Conservation (phyloP, 2,113 vertebrate genomes). For the Laticauda laticaudata region DNA sequence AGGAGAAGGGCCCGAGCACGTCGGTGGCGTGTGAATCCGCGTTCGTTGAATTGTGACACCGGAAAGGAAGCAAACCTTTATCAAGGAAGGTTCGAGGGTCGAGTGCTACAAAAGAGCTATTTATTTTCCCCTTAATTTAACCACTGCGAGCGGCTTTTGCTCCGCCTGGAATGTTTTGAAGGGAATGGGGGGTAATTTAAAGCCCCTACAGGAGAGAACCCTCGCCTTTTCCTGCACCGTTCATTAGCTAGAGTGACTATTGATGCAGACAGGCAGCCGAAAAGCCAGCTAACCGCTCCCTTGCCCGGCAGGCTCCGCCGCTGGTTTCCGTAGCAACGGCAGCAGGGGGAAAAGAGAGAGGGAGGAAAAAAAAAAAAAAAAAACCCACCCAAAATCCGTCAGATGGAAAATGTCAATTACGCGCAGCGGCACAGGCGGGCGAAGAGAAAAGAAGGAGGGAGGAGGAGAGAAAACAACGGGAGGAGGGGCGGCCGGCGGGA, state of each 20-base stretch:
- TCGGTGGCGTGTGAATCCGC: too few species aligned
- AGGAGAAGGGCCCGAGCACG: not conserved
- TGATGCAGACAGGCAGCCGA: slow-evolving; percentile 66
- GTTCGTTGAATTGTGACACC: too few species aligned
- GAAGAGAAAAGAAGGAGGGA: slow-evolving; percentile 49
- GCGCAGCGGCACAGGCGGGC: slow-evolving; percentile 76
- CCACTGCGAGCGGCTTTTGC: not conserved
- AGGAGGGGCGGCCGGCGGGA: not conserved
- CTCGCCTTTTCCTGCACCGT: slow-evolving; percentile 22
- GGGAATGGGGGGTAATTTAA: not conserved
- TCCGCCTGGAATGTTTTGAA: not conserved
- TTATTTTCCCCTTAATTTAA: slow-evolving; percentile 18
- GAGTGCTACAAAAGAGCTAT: not conserved
- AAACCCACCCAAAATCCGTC: slow-evolving; percentile 67
- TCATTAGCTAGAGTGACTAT: slow-evolving; percentile 68
- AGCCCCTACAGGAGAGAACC: not conserved
- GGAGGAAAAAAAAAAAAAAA: slow-evolving; percentile 61
- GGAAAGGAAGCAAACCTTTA: slow-evolving; percentile 23
- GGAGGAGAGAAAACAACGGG: slow-evolving; percentile 59
- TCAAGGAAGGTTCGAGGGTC: slow-evolving; percentile 17
- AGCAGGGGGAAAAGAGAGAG: slow-evolving; percentile 62
- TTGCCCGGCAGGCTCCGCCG: slow-evolving; percentile 63
- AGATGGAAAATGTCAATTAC: slow-evolving; percentile 91
- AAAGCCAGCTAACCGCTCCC: slow-evolving; percentile 69
- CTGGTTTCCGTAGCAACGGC: slow-evolving; percentile 82